A percentile compares a stretch with the other conserved stretches of the same genome.
Evolutionary conservation across 2,888 invertebrate genomes (phyloP).

Genomic region (Capitulum mitella): DNA sequence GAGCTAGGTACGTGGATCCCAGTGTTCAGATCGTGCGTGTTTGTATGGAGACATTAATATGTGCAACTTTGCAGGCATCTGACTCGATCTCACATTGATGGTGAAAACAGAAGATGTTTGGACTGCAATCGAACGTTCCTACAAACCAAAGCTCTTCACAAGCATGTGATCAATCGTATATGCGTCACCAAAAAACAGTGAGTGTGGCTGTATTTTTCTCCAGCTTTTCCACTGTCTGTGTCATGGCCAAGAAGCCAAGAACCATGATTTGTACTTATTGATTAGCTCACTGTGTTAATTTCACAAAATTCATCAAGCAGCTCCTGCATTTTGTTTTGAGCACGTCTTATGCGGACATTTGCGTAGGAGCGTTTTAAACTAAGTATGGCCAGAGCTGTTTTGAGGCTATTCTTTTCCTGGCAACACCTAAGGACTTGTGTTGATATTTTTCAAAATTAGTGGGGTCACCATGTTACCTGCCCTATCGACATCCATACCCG

Average conservation of each 20-base stretch:
- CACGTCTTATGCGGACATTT: too few species aligned
- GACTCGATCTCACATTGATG: background rate
- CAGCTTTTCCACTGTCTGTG: background rate
- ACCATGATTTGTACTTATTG: background rate
- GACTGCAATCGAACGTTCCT: background rate
- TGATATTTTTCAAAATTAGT: too few species aligned
- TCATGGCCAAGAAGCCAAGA: too few species aligned
- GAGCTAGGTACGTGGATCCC: background rate
- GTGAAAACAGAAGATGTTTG: background rate
- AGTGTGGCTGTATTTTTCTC: background rate
- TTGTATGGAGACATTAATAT: background rate
- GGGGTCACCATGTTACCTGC: too few species aligned
- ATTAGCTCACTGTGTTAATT: background rate
- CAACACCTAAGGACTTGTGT: too few species aligned
- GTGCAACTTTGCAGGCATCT: background rate
- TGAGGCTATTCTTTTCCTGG: too few species aligned
- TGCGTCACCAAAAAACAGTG: background rate
- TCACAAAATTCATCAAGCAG: too few species aligned
- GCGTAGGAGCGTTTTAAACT: too few species aligned
- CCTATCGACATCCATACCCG: too few species aligned
- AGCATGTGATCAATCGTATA: background rate
- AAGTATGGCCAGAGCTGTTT: too few species aligned
- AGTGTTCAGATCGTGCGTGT: background rate
- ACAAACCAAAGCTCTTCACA: background rate
- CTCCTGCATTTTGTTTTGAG: too few species aligned